A percentile compares a stretch with the other conserved stretches of the same genome.
Conservation (phyloP, 2,113 vertebrate species). For the Abramis brama region DNA sequence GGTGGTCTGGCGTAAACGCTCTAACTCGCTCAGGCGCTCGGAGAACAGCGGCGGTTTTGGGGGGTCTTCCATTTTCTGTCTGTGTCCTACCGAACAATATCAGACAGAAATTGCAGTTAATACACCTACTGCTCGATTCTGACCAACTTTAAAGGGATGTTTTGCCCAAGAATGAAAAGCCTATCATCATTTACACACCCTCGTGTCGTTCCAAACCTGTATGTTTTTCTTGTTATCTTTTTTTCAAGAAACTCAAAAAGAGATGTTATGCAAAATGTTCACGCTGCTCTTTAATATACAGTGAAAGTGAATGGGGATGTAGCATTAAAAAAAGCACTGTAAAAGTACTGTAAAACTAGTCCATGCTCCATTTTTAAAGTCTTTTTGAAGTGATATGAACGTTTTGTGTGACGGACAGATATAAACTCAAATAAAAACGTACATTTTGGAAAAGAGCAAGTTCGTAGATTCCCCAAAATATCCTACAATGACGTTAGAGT, state of each 20-base stretch:
- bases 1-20: constrained; percentile 90
- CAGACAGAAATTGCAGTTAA: constrained; percentile 37
- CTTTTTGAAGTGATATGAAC: background rate
- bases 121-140: constrained; percentile 3
- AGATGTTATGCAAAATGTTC: background rate
- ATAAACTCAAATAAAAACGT: background rate
- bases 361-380: background rate
- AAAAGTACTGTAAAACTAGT: background rate
- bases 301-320: background rate
- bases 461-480: background rate
- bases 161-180: background rate
- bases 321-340: background rate
- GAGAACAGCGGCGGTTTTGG: constrained; percentile 92
- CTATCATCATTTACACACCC: background rate
- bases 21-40: constrained; percentile 92
- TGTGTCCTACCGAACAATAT: constrained; percentile 84
- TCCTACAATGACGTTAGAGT: background rate
- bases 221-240: background rate
- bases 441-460: background rate
- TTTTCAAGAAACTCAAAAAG: background rate
- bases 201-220: background rate
- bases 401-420: background rate
- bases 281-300: background rate
- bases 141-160: background rate
- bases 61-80: constrained; percentile 91